These are phyloP conservation scores for Florisuga fusca DNA, from an alignment of 2,797 vertebrate species.

Conservation along the genomic window DNA sequence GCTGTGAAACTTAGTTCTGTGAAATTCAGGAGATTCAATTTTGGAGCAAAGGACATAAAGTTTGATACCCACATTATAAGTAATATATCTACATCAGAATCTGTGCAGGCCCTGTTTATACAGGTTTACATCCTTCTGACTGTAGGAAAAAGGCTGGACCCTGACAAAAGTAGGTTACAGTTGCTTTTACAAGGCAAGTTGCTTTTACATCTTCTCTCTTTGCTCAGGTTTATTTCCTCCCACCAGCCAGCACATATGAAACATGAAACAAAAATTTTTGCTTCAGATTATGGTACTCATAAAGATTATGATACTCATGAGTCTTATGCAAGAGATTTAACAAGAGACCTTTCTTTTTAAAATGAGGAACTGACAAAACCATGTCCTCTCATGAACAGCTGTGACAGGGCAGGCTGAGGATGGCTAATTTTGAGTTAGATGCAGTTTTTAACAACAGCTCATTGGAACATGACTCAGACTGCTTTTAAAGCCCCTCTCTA, in stretches of 20 bases:
- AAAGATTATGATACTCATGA: accelerated
- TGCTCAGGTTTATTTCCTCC: background rate
- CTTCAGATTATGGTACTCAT: accelerated
- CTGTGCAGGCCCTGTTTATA: background rate
- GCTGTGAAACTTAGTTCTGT: background rate
- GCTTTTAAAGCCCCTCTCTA: background rate
- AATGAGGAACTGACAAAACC: background rate
- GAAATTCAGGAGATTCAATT: background rate
- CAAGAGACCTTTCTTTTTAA: background rate
- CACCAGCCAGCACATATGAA: background rate
- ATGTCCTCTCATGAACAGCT: background rate
- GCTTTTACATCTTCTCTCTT: background rate
- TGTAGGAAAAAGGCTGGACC: background rate
- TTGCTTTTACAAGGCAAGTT: background rate
- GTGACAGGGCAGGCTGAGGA: background rate
- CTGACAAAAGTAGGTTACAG: background rate
- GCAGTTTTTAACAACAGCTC: background rate
- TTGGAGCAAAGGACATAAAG: background rate
- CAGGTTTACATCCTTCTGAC: background rate
- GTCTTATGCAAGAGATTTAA: background rate
- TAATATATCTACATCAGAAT: background rate
- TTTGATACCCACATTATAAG: accelerated
- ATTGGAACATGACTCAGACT: background rate
- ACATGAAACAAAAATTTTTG: background rate
- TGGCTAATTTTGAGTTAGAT: background rate